These are phyloP conservation scores for Drosophila subpulchrella DNA, from an alignment of 1,140 invertebrate genomes.

Conservation along the genomic window DNA sequence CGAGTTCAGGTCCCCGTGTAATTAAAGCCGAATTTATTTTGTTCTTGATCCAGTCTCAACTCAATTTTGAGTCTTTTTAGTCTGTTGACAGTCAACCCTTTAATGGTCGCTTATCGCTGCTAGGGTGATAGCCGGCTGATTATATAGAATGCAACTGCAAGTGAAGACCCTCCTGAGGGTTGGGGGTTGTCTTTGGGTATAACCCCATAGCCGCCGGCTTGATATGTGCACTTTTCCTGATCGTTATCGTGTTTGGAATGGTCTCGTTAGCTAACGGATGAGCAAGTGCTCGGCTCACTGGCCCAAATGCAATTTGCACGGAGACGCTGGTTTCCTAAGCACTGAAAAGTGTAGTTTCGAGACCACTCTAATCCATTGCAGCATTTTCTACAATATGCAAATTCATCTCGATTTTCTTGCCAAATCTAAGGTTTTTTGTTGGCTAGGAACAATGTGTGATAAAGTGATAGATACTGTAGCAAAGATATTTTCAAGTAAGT, in stretches of 20 bases:
- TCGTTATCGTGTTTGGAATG: slow-evolving; percentile 84
- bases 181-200: slow-evolving; percentile 20
- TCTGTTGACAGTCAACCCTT: slow-evolving; percentile 1
- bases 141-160: slow-evolving; percentile 22
- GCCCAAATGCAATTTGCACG: slow-evolving; percentile 56
- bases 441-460: not conserved
- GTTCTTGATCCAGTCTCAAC: not conserved
- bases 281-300: slow-evolving; percentile 50
- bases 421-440: not conserved
- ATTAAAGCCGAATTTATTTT: slow-evolving; percentile 11
- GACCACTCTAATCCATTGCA: slow-evolving; percentile 84
- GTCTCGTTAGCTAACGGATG: slow-evolving; percentile 84
- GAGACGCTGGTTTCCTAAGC: slow-evolving; percentile 4
- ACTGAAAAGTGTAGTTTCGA: slow-evolving; percentile 76
- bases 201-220: slow-evolving; percentile 37
- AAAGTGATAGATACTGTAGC: too few species aligned
- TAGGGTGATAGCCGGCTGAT: slow-evolving; percentile 50
- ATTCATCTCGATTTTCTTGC: slow-evolving; percentile 38
- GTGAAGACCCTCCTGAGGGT: slow-evolving; percentile 2
- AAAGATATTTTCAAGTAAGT: not conserved
- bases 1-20: not conserved
- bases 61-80: not conserved
- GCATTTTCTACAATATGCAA: slow-evolving; percentile 68
- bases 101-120: slow-evolving; percentile 42
- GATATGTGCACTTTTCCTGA: slow-evolving; percentile 68